A percentile compares a stretch with the other conserved stretches of the same genome.
Evolutionary conservation across 2,113 vertebrate species (phyloP).

Genomic region (Maccullochella peelii): DNA sequence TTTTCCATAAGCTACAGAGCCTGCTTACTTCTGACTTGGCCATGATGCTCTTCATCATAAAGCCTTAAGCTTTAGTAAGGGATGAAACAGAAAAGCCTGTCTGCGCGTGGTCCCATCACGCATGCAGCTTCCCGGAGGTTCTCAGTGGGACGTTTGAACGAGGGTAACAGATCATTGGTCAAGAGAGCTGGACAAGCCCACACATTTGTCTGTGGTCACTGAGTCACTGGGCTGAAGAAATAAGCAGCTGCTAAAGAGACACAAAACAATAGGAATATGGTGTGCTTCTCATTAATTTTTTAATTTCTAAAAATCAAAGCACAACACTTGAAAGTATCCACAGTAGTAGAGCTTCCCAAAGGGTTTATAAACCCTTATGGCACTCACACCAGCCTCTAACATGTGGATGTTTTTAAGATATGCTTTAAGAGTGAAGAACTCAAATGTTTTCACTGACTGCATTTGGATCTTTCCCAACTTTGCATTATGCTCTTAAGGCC

Average conservation of each 20-base stretch:
- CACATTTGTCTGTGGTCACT: conserved; percentile 29
- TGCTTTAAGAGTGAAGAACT: neutral
- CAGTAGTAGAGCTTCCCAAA: neutral
- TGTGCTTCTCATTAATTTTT: conserved; percentile 32
- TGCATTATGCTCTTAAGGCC: neutral
- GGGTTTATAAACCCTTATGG: conserved; percentile 5
- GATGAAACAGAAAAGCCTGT: conserved; percentile 11
- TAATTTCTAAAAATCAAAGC: conserved; percentile 10
- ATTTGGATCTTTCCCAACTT: neutral
- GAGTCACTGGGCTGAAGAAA: conserved; percentile 44
- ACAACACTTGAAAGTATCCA: conserved; percentile 6
- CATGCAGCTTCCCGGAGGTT: conserved; percentile 30
- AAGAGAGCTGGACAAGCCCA: conserved; percentile 51
- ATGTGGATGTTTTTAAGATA: conserved; percentile 27
- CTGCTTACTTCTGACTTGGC: neutral
- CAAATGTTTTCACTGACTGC: conserved; percentile 2
- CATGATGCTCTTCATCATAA: too few species aligned
- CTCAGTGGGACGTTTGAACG: conserved; percentile 40
- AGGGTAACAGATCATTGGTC: conserved; percentile 44
- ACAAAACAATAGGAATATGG: conserved; percentile 14
- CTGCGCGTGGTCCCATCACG: conserved; percentile 6
- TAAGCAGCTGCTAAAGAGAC: conserved; percentile 32
- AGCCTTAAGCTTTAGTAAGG: neutral
- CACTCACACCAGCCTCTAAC: neutral
- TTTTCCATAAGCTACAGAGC: neutral